Conservation (phyloP, 1,140 invertebrate species). For the Bombus soroeensis region DNA sequence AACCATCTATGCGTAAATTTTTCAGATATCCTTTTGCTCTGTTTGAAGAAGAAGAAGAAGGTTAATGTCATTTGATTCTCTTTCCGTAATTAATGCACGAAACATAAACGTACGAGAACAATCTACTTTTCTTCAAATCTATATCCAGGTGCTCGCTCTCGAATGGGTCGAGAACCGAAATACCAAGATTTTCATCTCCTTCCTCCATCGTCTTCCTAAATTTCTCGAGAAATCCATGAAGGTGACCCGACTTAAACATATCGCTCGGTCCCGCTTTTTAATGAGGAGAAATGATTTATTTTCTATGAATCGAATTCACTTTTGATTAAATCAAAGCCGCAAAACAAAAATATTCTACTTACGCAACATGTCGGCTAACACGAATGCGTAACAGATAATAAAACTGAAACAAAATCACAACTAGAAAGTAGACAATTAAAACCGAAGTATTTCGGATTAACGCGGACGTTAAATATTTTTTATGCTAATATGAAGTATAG, state of each 20-base stretch:
- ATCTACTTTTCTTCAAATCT: not conserved
- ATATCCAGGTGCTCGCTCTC: accelerated
- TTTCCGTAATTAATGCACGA: not conserved
- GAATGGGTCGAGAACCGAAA: conserved; percentile 59
- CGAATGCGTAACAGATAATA: conserved; percentile 22
- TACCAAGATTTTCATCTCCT: conserved; percentile 3
- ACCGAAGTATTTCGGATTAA: no score
- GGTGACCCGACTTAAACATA: not conserved
- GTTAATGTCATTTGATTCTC: no score
- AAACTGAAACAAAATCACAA: not conserved
- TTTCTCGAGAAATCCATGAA: conserved; percentile 1
- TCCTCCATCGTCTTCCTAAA: not conserved
- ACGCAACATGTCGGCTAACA: not conserved
- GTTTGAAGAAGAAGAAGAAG: not conserved
- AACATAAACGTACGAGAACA: conserved; percentile 37
- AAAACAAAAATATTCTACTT: not conserved
- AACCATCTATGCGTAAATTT: not conserved
- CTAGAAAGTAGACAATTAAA: no score
- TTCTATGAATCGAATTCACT: no score
- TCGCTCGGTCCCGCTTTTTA: accelerated
- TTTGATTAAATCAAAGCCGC: no score
- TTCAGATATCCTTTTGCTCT: not conserved
- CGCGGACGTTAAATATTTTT: no score
- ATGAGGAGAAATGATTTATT: not conserved
- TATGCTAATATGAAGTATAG: not conserved